A percentile compares a stretch with the other conserved stretches of the same genome.
Conservation (phyloP, 2,113 vertebrate species). For the Pseudopodoces humilis region DNA sequence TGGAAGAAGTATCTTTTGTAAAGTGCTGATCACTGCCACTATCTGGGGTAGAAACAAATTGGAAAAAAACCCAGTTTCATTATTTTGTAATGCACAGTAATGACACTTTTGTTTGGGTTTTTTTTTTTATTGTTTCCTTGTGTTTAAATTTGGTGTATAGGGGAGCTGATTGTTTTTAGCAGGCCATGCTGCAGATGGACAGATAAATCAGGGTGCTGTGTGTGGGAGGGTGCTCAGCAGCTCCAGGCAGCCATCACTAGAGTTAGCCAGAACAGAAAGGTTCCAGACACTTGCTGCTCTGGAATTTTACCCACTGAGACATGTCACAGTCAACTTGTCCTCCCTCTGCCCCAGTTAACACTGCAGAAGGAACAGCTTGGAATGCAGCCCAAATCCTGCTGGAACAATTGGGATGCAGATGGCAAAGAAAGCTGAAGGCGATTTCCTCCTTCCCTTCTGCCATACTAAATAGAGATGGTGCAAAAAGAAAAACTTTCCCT, state of each 20-base stretch:
- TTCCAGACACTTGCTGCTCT: neutral
- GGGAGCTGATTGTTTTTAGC: neutral
- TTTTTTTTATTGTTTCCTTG: neutral
- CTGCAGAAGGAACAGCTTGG: neutral
- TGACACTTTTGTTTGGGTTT: neutral
- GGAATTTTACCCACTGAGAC: neutral
- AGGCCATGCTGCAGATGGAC: neutral
- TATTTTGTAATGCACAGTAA: constrained; percentile 24
- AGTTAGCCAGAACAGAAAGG: neutral
- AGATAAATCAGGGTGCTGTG: neutral
- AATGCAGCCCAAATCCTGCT: neutral
- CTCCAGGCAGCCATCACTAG: neutral
- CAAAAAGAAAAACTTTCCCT: neutral
- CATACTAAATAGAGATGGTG: neutral
- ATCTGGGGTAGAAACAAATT: neutral
- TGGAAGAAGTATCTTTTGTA: neutral
- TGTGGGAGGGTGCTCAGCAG: neutral
- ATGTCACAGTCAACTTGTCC: neutral
- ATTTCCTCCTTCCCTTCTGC: neutral
- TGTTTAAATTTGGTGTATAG: neutral
- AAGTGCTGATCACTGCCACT: constrained; percentile 30
- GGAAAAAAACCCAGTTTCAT: neutral
- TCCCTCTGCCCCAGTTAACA: neutral
- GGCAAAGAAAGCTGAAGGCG: neutral
- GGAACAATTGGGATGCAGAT: constrained; percentile 30